Evolutionary conservation across 2,113 vertebrate genomes (phyloP).

Genomic region (Montifringilla adamsi): DNA sequence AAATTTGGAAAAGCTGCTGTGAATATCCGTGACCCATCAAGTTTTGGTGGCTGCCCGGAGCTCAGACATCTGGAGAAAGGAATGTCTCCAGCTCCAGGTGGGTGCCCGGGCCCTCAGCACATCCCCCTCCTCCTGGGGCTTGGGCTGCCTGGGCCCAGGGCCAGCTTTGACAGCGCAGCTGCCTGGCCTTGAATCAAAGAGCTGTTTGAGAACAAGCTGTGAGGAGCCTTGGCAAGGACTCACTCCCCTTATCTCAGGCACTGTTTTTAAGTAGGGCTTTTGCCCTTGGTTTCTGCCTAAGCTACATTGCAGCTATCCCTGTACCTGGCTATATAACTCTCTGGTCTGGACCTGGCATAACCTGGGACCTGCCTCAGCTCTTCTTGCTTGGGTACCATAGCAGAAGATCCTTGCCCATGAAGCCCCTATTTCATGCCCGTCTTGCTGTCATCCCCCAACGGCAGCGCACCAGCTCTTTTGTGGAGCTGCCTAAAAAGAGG

Average conservation of each 20-base stretch:
- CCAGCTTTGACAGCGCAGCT: constrained; percentile 52
- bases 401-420: not conserved
- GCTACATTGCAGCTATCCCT: not conserved
- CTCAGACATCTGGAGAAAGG: not conserved
- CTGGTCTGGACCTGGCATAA: not conserved
- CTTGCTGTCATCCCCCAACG: not conserved
- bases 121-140: not conserved
- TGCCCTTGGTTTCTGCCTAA: not conserved
- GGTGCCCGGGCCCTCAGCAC: not conserved
- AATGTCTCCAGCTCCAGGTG: not conserved
- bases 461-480: not conserved
- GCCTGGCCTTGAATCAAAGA: constrained; percentile 46
- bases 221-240: not conserved
- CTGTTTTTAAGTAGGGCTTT: not conserved
- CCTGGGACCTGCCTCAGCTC: not conserved
- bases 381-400: not conserved
- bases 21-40: rapidly evolving
- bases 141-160: not conserved
- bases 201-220: constrained; percentile 42
- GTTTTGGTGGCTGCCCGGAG: not conserved
- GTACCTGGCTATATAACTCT: not conserved
- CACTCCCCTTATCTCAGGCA: not conserved
- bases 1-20: not conserved
- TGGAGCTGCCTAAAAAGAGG: not conserved
- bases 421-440: not conserved